phyloP scores from a whole-genome alignment of 2,113 vertebrate genomes.

The Talpa occidentalis region DNA sequence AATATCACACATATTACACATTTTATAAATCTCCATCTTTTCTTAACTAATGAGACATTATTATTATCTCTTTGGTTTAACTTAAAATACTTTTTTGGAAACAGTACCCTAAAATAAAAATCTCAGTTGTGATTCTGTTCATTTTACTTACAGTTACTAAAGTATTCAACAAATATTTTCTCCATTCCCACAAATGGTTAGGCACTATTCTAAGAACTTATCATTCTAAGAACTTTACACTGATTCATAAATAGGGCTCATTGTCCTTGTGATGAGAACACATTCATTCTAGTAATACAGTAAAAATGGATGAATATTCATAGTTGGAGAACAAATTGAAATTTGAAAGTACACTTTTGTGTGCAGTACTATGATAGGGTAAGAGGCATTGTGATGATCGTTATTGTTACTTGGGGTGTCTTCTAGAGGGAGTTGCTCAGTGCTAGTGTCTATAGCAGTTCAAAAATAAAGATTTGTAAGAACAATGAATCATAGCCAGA shows the following conservation, averaged over 20 bases:
- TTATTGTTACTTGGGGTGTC: not conserved
- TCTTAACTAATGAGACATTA: not conserved
- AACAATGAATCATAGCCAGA: not conserved
- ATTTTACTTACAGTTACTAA: not conserved
- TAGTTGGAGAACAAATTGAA: not conserved
- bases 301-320: not conserved
- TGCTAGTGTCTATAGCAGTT: not conserved
- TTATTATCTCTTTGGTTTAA: not conserved
- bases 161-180: conserved; percentile 4
- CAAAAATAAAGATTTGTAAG: not conserved
- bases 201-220: not conserved
- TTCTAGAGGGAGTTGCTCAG: not conserved
- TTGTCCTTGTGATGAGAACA: not conserved
- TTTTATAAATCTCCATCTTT: not conserved
- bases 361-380: not conserved
- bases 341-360: not conserved
- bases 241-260: not conserved
- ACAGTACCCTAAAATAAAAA: not conserved
- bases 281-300: not conserved
- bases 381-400: not conserved
- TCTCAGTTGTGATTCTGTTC: not conserved
- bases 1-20: not conserved
- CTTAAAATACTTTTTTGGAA: not conserved
- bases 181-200: not conserved
- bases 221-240: not conserved